Evolutionary conservation across 2,797 vertebrate genomes (phyloP).

Genomic region (Tangara arthus): DNA sequence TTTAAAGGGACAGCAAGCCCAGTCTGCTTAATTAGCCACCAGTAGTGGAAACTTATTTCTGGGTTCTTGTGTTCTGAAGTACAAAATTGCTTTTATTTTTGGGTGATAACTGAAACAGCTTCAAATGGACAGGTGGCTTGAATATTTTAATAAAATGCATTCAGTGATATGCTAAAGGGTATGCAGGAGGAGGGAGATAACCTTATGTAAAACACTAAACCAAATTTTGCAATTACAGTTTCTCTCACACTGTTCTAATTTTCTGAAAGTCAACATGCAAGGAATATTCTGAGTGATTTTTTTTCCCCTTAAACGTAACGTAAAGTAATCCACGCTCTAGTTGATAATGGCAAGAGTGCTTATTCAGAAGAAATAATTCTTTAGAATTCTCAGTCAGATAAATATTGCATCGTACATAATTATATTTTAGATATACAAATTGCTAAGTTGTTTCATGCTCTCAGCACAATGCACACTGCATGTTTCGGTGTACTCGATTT

Average conservation of each 20-base stretch:
- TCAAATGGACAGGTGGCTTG: slow-evolving; percentile 25
- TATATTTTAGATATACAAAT: slow-evolving; percentile 1
- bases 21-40: slow-evolving; percentile 25
- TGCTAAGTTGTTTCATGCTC: neutral
- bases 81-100: slow-evolving; percentile 37
- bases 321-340: neutral
- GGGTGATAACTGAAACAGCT: slow-evolving; percentile 34
- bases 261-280: slow-evolving; percentile 39
- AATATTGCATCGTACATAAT: neutral
- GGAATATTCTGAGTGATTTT: neutral
- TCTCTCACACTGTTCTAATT: slow-evolving; percentile 30
- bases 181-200: slow-evolving; percentile 33
- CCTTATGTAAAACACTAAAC: slow-evolving; percentile 49
- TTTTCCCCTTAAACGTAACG: neutral
- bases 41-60: slow-evolving; percentile 36
- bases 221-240: slow-evolving; percentile 49
- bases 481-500: neutral
- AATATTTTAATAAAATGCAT: slow-evolving; percentile 43
- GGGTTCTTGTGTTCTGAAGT: neutral
- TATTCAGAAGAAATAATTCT: slow-evolving; percentile 4
- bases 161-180: slow-evolving; percentile 47
- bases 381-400: neutral
- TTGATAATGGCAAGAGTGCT: neutral
- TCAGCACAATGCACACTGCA: neutral
- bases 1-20: slow-evolving; percentile 16